Evolutionary conservation across 2,113 vertebrate species (phyloP).

Genomic region (Pleuronectes platessa): DNA sequence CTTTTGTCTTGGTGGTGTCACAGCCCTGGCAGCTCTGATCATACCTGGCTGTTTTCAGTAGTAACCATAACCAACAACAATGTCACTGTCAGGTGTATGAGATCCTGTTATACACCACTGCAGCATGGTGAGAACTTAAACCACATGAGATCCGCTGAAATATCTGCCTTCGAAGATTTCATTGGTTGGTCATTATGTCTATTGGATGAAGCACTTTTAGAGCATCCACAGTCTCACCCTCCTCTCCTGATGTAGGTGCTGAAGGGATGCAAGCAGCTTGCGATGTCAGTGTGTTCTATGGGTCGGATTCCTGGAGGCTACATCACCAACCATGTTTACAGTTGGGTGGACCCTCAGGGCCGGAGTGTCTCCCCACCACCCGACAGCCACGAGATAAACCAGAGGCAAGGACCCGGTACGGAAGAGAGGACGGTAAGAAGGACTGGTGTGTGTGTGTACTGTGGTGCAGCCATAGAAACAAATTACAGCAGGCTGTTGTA

Average conservation of each 20-base stretch:
- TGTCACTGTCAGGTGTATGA: no score
- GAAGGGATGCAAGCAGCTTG: constrained; percentile 93
- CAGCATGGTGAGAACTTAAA: no score
- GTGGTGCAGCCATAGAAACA: neutral
- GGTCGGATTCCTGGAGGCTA: constrained; percentile 90
- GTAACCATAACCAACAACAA: no score
- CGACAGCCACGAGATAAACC: constrained; percentile 78
- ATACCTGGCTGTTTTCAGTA: no score
- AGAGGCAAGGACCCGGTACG: constrained; percentile 78
- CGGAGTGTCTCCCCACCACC: constrained; percentile 88
- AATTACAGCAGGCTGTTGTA: no score
- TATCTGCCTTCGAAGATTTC: neutral
- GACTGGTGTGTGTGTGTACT: neutral
- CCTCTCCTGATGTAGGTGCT: constrained; percentile 83
- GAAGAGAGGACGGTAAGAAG: constrained; percentile 90
- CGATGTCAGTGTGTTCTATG: constrained; percentile 88
- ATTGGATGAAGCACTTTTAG: neutral
- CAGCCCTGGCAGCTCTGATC: no score
- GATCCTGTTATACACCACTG: no score
- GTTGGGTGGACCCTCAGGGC: constrained; percentile 94
- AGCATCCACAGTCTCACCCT: neutral
- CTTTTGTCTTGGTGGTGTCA: no score
- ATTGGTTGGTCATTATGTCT: neutral
- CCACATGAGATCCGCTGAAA: no score
- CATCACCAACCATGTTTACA: constrained; percentile 93